Evolutionary conservation across 2,888 invertebrate genomes (phyloP).

Genomic region (Drosophila austrosaltans): DNA sequence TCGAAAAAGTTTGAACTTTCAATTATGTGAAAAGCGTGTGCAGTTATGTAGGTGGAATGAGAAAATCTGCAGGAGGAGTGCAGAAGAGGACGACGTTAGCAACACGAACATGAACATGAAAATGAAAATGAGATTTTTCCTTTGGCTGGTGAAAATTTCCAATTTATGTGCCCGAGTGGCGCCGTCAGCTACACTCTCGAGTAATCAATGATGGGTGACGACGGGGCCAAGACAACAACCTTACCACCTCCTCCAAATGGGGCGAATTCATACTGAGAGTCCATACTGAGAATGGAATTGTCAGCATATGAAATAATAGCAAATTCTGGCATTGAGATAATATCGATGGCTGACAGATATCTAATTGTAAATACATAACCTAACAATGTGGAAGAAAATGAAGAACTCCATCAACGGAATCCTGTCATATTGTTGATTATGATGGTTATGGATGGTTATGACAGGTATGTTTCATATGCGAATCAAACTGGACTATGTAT

Average conservation of each 20-base stretch:
- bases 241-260: conserved; percentile 3
- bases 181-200: conserved; percentile 73
- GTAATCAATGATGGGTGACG: conserved; percentile 63
- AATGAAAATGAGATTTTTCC: conserved; percentile 51
- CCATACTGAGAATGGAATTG: conserved; percentile 40
- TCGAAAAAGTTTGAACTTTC: conserved; percentile 74
- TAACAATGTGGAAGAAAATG: conserved; percentile 14
- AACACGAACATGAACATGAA: conserved; percentile 50
- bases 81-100: conserved; percentile 17
- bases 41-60: neutral
- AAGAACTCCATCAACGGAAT: neutral
- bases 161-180: conserved; percentile 68
- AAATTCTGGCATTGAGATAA: conserved; percentile 45
- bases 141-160: conserved; percentile 58
- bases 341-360: conserved; percentile 67
- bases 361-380: conserved; percentile 66
- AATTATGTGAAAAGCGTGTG: conserved; percentile 65
- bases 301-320: conserved; percentile 50
- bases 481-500: no score
- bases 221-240: conserved; percentile 8
- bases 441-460: conserved; percentile 4
- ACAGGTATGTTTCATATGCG: no score
- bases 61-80: conserved; percentile 11
- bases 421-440: conserved; percentile 14
- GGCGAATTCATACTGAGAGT: conserved; percentile 48